These are phyloP conservation scores for Lamellibrachia luymesi DNA, from an alignment of 1,140 invertebrate species.

Conservation along the genomic window DNA sequence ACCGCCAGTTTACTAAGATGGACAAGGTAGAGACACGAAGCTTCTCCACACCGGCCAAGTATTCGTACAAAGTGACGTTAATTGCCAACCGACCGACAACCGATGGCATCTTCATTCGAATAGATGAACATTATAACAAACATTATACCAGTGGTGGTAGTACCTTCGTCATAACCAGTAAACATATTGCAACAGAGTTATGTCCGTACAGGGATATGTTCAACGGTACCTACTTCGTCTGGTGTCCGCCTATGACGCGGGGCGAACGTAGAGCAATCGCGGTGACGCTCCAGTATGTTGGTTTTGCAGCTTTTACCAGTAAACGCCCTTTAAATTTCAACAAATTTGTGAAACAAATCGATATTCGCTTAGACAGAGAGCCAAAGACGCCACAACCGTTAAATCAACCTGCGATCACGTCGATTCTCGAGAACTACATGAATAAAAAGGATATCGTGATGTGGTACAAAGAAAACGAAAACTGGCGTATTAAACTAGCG, in stretches of 20 bases:
- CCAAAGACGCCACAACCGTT: background rate
- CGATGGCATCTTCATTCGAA: background rate
- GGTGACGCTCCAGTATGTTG: background rate
- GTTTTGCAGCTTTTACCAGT: background rate
- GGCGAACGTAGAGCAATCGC: background rate
- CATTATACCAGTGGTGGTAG: background rate
- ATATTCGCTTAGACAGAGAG: background rate
- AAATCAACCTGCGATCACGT: background rate
- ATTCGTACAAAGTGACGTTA: background rate
- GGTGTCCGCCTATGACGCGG: background rate
- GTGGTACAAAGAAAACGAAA: background rate
- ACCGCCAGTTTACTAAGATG: background rate
- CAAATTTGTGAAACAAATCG: background rate
- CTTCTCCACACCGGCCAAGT: background rate
- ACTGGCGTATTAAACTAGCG: background rate
- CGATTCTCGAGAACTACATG: background rate
- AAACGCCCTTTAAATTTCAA: background rate
- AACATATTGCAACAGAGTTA: background rate
- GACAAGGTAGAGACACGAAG: background rate
- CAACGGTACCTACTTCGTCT: background rate
- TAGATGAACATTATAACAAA: background rate
- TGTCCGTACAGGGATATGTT: background rate
- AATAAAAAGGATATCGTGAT: background rate
- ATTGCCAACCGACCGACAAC: background rate
- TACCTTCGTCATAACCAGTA: background rate